Evolutionary conservation across 2,113 vertebrate species (phyloP).

Genomic region (Irena cyanogastra): DNA sequence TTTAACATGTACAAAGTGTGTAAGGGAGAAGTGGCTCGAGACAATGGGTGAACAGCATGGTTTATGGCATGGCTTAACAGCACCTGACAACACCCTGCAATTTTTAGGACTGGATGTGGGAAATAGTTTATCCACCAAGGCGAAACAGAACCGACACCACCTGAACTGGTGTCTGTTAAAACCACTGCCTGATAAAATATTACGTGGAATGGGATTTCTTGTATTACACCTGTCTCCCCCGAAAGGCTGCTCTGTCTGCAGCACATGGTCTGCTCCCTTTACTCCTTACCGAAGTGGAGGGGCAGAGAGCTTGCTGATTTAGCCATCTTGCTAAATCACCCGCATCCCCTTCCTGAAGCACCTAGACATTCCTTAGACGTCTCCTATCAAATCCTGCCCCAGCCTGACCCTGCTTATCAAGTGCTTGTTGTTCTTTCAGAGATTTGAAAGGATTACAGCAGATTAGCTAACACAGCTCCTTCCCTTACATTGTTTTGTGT

Average conservation of each 20-base stretch:
- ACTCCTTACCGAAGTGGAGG: not conserved
- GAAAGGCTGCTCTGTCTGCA: not conserved
- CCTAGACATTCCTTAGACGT: slow-evolving; percentile 60
- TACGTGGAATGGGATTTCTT: accelerated
- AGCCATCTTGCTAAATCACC: not conserved
- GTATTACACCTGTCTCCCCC: not conserved
- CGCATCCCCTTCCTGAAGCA: slow-evolving; percentile 47
- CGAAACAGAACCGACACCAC: no score
- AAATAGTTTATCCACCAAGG: not conserved
- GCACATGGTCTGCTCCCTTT: not conserved
- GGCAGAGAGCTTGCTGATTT: not conserved
- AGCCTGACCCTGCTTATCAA: slow-evolving; percentile 59
- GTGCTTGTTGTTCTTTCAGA: slow-evolving; percentile 28
- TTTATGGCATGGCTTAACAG: not conserved
- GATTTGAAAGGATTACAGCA: slow-evolving; percentile 50
- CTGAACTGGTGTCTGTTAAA: not conserved
- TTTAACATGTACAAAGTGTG: not conserved
- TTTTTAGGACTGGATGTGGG: not conserved
- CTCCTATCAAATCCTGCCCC: slow-evolving; percentile 44
- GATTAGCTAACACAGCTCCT: slow-evolving; percentile 33
- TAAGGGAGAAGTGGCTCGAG: not conserved
- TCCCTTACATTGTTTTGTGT: not conserved
- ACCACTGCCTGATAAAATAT: not conserved
- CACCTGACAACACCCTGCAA: not conserved
- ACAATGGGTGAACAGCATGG: not conserved